These are phyloP conservation scores for Alethe diademata DNA, from an alignment of 2,113 vertebrate species.

Conservation along the genomic window DNA sequence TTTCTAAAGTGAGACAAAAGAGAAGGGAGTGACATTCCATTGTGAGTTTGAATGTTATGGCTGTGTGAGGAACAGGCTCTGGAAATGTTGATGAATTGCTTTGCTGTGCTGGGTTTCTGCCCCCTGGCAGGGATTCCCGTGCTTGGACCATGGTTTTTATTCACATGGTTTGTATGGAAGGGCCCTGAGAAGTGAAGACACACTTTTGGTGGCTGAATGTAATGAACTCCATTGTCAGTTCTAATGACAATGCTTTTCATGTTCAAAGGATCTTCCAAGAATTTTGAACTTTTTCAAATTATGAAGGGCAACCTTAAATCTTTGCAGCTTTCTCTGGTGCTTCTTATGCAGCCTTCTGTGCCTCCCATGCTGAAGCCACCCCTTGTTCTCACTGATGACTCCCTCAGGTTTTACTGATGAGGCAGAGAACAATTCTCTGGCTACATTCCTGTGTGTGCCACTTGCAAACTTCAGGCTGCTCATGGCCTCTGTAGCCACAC, in stretches of 20 bases:
- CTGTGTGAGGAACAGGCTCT: not conserved
- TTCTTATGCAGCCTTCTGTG: not conserved
- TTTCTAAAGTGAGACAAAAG: not conserved
- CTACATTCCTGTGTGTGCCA: not conserved
- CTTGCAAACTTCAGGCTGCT: not conserved
- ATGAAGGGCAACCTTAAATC: not conserved
- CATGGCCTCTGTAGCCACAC: accelerated
- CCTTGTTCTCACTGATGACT: not conserved
- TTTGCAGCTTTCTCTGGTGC: not conserved
- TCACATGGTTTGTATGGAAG: not conserved
- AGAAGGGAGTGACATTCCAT: not conserved
- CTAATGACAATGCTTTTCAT: not conserved
- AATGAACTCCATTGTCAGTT: not conserved
- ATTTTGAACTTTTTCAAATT: not conserved
- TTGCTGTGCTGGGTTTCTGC: not conserved
- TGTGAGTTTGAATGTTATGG: not conserved
- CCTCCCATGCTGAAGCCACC: not conserved
- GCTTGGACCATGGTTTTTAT: not conserved
- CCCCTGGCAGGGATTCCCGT: not conserved
- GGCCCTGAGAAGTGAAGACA: not conserved
- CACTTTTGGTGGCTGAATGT: not conserved
- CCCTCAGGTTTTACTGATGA: not conserved
- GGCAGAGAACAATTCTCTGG: not conserved
- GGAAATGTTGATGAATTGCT: not conserved
- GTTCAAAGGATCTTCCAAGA: not conserved